These are phyloP conservation scores for Ibidorhyncha struthersii DNA, from an alignment of 2,113 vertebrate species.

Conservation along the genomic window DNA sequence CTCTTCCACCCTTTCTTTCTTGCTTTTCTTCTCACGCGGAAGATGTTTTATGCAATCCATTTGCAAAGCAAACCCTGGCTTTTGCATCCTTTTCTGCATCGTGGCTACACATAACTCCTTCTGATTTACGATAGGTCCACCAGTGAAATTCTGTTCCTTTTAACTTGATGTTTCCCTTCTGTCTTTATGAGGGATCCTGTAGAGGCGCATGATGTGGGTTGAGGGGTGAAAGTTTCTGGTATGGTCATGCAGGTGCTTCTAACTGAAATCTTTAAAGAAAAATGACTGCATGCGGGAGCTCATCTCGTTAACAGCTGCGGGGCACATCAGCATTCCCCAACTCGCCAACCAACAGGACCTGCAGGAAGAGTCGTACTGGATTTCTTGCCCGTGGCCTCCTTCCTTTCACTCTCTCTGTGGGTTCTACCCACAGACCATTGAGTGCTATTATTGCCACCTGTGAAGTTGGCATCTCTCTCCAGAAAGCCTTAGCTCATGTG, in stretches of 20 bases:
- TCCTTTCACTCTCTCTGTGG: background rate
- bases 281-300: conserved; percentile 9
- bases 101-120: conserved; percentile 32
- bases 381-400: background rate
- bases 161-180: background rate
- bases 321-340: background rate
- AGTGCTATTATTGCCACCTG: background rate
- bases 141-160: background rate
- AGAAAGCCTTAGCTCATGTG: background rate
- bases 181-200: background rate
- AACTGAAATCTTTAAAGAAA: background rate
- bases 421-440: background rate
- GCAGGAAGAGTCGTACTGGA: background rate
- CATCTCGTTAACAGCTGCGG: background rate
- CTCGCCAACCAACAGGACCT: background rate
- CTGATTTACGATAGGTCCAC: background rate
- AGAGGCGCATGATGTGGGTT: background rate
- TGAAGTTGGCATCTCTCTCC: background rate
- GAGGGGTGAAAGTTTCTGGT: background rate
- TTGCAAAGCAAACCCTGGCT: conserved; percentile 21
- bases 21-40: background rate
- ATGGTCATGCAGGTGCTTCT: conserved; percentile 16
- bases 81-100: conserved; percentile 64
- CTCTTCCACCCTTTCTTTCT: background rate
- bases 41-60: conserved; percentile 13